These are phyloP conservation scores for Neosilurus hyrtlii DNA, from an alignment of 2,797 vertebrate species.

Conservation along the genomic window DNA sequence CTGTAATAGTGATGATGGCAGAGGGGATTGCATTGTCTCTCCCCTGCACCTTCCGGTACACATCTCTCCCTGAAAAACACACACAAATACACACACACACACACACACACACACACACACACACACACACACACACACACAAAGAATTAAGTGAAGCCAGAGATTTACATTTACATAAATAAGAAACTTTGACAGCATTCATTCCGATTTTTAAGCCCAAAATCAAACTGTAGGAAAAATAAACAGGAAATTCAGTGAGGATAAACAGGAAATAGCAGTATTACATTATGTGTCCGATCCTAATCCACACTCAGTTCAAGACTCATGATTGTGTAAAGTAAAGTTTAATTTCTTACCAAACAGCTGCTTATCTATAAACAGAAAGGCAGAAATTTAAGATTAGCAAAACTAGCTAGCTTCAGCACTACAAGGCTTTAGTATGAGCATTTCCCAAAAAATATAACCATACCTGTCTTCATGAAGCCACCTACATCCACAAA, in stretches of 20 bases:
- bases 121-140: conserved; percentile 24
- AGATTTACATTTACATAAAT: too few relatives aligned
- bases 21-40: conserved; percentile 80
- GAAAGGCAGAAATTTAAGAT: conserved; percentile 39
- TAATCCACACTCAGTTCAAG: conserved; percentile 21
- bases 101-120: conserved; percentile 16
- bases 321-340: conserved; percentile 38
- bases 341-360: conserved; percentile 68
- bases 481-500: conserved; percentile 70
- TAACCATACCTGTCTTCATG: conserved; percentile 67
- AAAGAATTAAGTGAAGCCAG: too few relatives aligned
- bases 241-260: neutral
- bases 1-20: conserved; percentile 81
- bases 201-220: too few relatives aligned
- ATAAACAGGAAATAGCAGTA: neutral
- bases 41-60: conserved; percentile 92
- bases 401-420: conserved; percentile 35
- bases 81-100: conserved; percentile 23
- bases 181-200: too few relatives aligned
- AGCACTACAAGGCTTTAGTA: conserved; percentile 4
- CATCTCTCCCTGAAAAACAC: conserved; percentile 77
- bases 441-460: conserved; percentile 8
- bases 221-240: neutral
- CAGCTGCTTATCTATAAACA: conserved; percentile 63
- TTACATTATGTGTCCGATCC: neutral